Percentiles rank a stretch among this genome's conserved stretches.
Evolutionary conservation across 2,797 vertebrate genomes (phyloP).

Genomic region (Pangasius krempfi): DNA sequence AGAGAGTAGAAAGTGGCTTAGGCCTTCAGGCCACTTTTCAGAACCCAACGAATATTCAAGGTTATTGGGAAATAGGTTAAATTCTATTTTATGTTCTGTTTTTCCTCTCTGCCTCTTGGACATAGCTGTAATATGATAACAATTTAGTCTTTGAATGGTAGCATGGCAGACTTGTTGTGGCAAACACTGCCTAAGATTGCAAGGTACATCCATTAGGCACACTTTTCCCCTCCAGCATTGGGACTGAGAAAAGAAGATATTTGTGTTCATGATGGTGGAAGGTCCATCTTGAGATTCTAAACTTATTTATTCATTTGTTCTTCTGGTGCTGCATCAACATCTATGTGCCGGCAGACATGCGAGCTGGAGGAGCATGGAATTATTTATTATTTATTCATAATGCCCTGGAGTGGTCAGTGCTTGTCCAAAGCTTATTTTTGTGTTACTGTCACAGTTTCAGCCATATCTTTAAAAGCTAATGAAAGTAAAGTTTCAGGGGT

Average conservation of each 20-base stretch:
- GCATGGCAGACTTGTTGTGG: background rate
- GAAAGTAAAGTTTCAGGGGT: conserved; percentile 62
- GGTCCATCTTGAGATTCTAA: conserved; percentile 39
- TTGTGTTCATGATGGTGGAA: conserved; percentile 37
- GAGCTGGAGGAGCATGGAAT: conserved; percentile 61
- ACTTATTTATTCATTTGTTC: conserved; percentile 65
- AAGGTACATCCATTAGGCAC: conserved; percentile 41
- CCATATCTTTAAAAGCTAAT: conserved; percentile 59
- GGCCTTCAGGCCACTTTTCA: conserved; percentile 51
- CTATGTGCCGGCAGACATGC: conserved; percentile 63
- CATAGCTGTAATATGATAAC: conserved; percentile 13
- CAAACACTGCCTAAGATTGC: conserved; percentile 40
- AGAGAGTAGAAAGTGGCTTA: conserved; percentile 35
- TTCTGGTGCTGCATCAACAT: conserved; percentile 66
- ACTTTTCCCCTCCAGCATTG: conserved; percentile 36
- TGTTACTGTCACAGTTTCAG: conserved; percentile 69
- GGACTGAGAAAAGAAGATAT: conserved; percentile 32
- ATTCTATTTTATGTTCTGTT: conserved; percentile 14
- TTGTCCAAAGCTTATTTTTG: conserved; percentile 70
- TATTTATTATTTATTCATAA: conserved; percentile 79
- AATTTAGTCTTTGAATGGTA: conserved; percentile 14
- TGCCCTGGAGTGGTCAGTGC: conserved; percentile 70
- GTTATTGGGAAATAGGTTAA: conserved; percentile 19
- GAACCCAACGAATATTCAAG: conserved; percentile 58
- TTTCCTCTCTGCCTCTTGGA: conserved; percentile 3